Evolutionary conservation across 2,797 vertebrate species (phyloP), one percentile per base, ranked within the genome.

Genomic region (Rhinophrynus dorsalis): DNA sequence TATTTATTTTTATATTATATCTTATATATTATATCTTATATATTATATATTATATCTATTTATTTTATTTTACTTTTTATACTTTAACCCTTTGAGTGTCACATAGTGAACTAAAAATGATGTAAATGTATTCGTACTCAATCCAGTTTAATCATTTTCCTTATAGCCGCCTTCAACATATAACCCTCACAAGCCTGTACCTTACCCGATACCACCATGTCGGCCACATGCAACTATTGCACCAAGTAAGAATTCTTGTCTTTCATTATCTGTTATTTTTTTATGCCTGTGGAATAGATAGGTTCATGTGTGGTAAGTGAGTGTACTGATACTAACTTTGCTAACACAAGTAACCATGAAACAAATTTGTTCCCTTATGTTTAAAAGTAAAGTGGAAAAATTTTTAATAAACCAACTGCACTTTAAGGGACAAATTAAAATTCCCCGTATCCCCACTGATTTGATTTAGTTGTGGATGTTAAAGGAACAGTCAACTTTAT

Each of bases 191-290:
- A 95, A 95, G 67, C 97, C 97, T 65, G 93, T 99, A 77, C 97
- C 97, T 17, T 99, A 99, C 60, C 97, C 97, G 0, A 99, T 99
- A 81, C 97, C 97, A 59, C 97, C 97, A 0, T 99, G 97, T 79
- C 88, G 96, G 74, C 94, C 96, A 40, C 97, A 99, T 33, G 94
- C 96, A 76, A 97, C 95, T 67, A 94, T 99, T 32, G 94, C 97
- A 74, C 96, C 96, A 92, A 99, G 97, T 99, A 97, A 97, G 96
- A 62, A 51, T 68, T 70, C 48, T 0, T 40, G 71, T 23, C 23
- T 55, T 68, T 58, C n/a, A 3, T 47, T 52, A 17, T n/a, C 44
- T 47, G 18, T 13, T 33, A 52, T 38, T n/a, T 59, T 30, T 37
- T 17, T 60, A n/a, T 50, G 12, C 18, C 15, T 56, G n/a, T 12